These are phyloP conservation scores for Ornithorhynchus anatinus DNA, from an alignment of 2,113 vertebrate genomes.

Conservation along the genomic window DNA sequence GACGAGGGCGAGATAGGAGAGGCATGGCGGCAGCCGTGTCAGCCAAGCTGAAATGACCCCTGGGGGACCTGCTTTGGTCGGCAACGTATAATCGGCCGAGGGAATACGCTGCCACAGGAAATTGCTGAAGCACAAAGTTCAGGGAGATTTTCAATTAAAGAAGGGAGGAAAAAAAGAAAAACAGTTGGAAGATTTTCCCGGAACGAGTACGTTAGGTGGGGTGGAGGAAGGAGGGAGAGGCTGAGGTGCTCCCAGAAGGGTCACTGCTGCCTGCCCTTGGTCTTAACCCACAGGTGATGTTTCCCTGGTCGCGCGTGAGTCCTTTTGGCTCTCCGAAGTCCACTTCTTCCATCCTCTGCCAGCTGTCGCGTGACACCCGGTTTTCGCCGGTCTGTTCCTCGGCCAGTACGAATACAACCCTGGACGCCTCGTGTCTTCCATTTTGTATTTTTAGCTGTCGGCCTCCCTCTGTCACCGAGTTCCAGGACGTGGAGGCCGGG, in stretches of 20 bases:
- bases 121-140: slow-evolving; percentile 26
- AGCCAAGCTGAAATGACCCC: slow-evolving; percentile 48
- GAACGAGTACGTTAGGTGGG: neutral
- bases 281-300: too few relatives aligned
- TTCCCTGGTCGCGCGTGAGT: too few relatives aligned
- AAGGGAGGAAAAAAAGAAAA: neutral
- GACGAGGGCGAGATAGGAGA: neutral
- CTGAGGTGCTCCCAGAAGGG: neutral
- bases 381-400: too few relatives aligned
- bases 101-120: slow-evolving; percentile 56
- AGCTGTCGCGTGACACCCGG: too few relatives aligned
- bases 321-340: too few relatives aligned
- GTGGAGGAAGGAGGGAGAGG: neutral
- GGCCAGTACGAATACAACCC: too few relatives aligned
- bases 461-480: too few relatives aligned
- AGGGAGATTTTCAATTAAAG: slow-evolving; percentile 22
- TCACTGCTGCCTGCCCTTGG: neutral
- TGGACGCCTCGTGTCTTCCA: too few relatives aligned
- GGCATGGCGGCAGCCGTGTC: neutral
- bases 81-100: slow-evolving; percentile 51
- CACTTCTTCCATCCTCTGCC: too few relatives aligned
- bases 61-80: slow-evolving; percentile 53
- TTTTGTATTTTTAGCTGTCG: too few relatives aligned
- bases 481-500: too few relatives aligned
- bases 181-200: neutral